A percentile compares a stretch with the other conserved stretches of the same genome.
Conservation (phyloP, 1,140 invertebrate genomes). For the Trachymyrmex cornetzi region DNA sequence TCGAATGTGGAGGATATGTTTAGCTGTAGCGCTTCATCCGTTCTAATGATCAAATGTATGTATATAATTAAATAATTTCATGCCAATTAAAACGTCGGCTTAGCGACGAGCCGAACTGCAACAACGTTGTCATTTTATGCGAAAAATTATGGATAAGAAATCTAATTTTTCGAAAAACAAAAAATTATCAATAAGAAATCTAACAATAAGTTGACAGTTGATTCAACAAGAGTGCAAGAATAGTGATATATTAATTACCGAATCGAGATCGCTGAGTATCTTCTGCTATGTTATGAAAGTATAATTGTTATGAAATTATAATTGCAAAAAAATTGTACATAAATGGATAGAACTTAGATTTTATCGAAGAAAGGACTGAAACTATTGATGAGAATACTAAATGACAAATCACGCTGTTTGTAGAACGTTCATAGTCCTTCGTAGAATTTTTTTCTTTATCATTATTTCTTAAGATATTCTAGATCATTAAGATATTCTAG, state of each 20-base stretch:
- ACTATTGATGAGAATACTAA: constrained; percentile 32
- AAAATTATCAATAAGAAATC: not conserved
- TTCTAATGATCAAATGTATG: constrained; percentile 11
- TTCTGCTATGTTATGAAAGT: constrained; percentile 32
- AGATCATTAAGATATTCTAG: constrained; percentile 40
- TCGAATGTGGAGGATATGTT: constrained; percentile 8
- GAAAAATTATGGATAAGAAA: too few relatives aligned
- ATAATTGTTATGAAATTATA: constrained; percentile 37
- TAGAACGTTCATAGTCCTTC: constrained; percentile 5
- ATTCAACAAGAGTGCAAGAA: constrained; percentile 56
- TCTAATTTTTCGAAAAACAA: not conserved
- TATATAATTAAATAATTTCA: constrained; percentile 31
- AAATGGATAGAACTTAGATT: constrained; percentile 15
- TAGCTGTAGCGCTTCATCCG: constrained; percentile 6
- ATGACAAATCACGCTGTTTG: constrained; percentile 43
- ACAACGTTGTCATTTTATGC: constrained; percentile 12
- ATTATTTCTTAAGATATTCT: constrained; percentile 47
- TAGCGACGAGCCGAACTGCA: constrained; percentile 37
- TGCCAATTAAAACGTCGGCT: constrained; percentile 13
- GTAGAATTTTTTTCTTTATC: constrained; percentile 12
- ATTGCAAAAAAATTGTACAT: constrained; percentile 29
- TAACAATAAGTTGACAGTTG: constrained; percentile 36
- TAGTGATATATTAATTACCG: constrained; percentile 48
- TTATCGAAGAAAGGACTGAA: not conserved
- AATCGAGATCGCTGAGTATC: constrained; percentile 33